Base-by-base conservation (phyloP, 2,113 vertebrate species). In the Neotragus moschatus region DNA sequence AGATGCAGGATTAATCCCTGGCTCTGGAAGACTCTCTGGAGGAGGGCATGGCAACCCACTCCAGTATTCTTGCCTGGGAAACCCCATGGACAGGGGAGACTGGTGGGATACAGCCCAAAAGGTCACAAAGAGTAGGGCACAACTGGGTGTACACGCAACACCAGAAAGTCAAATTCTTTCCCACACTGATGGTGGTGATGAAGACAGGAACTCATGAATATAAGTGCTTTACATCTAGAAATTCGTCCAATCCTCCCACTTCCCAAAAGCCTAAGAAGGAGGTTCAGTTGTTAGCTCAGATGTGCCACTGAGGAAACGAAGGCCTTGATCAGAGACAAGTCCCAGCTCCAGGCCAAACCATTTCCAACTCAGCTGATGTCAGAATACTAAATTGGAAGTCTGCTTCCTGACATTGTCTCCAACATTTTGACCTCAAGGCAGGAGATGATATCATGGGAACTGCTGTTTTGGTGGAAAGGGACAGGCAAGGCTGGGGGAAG, bases 331-430 rank as follows among this genome's bases (percentile, higher is more conserved):
- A 9, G 8, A 39, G n/a, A 25, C 53, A 63, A 81, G 43, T 45
- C 60, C 80, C 17, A 60, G 79, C 94, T 96, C 75, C 55, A 53
- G 66, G 88, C 93, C 86, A 81, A 91, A 45, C 79, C 28, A n/a
- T 94, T 93, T 87, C 90, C 73, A 90, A n/a, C 3, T 5, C 30
- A 60, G 84, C 73, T 98, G 96, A 97, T 70, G 90, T 97, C 97
- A 98, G 84, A 77, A 49, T 94, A 45, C 87, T 80, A 91, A 80
- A 23, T 23, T 84, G 53, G 51, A 96, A 93, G 86, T 84, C 89
- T 12, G 36, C 88, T 95, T 97, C 97, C 96, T 85, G 90, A 60
- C 88, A 96, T 98, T 98, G 97, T 97, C 90, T 90, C 91, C 17
- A 75, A 4, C 43, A 36, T 53, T 17, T 6, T 7, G 13, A 87